Base-by-base conservation (phyloP, 2,113 vertebrate species). In the Elephas maximus region DNA sequence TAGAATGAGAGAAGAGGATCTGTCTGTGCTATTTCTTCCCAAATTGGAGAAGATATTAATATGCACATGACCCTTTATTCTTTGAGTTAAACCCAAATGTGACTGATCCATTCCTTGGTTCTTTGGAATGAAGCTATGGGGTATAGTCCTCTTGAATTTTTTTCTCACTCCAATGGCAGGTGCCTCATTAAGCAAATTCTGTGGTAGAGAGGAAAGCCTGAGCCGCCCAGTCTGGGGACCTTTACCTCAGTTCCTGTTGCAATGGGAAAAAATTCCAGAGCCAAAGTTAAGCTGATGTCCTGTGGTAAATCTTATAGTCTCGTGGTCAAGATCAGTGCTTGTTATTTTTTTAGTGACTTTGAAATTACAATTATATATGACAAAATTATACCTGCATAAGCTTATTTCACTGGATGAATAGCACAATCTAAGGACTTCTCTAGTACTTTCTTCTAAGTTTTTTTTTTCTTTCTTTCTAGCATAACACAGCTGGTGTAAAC, bases 401-500 rank as follows among this genome's bases (percentile, higher is more conserved):
- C 23, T n/a, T 33, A 33, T n/a, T 82, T 87, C 60, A 30, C 30
- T 60, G 74, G 18, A 5, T n/a, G 45, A 80, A 33, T 12, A 44
- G 5, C 76, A 62, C 71, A 63, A 28, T 81, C 24, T 37, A 69
- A 80, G 21, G 24, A 80, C 83, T 60, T 87, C 18, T 80, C 30
- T 53, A 67, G 20, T 57, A 11, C 30, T 81, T 84, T 30, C 5
- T 92, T 82, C 93, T 95, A 57, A 74, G 10, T 96, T 90, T 69
- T 9, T 96, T 9, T 96, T 96, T 71, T 96, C 92, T 85, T 97
- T 96, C 78, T 95, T 53, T 65, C 53, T 57, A 99, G 99, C 99
- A 99, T 97, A 99, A 99, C 98, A 99, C 99, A 23, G 99, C 99
- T 11, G 99, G 99, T 51, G 92, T 99, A 89, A 99, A 99, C 98